phyloP scores from a whole-genome alignment of 2,797 vertebrate species.

The Microcaecilia unicolor region DNA sequence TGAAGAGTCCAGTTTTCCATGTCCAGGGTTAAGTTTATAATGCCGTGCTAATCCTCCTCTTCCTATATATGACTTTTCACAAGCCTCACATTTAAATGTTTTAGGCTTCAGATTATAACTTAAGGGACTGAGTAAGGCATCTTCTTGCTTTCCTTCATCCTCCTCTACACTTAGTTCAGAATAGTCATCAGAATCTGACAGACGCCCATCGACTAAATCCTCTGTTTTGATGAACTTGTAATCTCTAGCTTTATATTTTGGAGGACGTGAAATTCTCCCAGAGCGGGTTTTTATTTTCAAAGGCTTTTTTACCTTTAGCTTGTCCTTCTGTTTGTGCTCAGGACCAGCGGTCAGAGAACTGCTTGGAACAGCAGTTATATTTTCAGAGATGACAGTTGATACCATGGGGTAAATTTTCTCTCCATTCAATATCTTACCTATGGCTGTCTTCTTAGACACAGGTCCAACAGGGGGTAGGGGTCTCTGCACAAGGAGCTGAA shows the following conservation, averaged over 20 bases:
- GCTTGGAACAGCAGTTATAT: neutral
- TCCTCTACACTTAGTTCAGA: constrained; percentile 85
- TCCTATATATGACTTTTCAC: constrained; percentile 90
- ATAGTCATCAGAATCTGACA: constrained; percentile 89
- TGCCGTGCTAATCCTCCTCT: constrained; percentile 82
- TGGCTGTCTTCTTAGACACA: constrained; percentile 32
- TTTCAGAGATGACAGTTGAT: neutral
- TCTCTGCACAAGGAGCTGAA: constrained; percentile 64
- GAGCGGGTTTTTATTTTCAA: constrained; percentile 84
- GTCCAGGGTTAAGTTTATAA: constrained; percentile 78
- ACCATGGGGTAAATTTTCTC: neutral
- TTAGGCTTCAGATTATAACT: constrained; percentile 68
- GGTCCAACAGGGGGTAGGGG: constrained; percentile 48
- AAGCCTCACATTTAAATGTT: constrained; percentile 73
- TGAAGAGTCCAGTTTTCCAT: constrained; percentile 46
- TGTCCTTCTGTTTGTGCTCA: constrained; percentile 43
- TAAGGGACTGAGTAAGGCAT: constrained; percentile 32
- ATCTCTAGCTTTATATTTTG: constrained; percentile 89
- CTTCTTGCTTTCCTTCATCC: constrained; percentile 53
- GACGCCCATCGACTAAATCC: constrained; percentile 79
- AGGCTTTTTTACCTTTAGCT: constrained; percentile 64
- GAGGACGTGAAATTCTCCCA: constrained; percentile 83
- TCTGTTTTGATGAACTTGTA: constrained; percentile 94
- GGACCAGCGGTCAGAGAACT: neutral
- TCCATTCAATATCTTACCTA: constrained; percentile 1